Conservation (phyloP, 2,797 vertebrate genomes). For the Sebastes miniatus region DNA sequence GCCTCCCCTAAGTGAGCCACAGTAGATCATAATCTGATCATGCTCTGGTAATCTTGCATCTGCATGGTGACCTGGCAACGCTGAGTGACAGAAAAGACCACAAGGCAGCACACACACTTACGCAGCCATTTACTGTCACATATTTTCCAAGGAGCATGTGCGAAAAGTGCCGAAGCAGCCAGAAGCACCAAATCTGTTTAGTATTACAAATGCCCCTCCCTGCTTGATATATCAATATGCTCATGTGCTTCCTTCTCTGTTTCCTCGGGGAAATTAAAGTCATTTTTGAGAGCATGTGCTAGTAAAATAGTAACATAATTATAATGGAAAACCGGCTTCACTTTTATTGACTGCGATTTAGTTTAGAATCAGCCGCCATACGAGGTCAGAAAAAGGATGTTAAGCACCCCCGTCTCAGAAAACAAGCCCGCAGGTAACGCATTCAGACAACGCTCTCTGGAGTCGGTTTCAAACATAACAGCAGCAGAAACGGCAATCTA, state of each 20-base stretch:
- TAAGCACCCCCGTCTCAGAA: conserved; percentile 9
- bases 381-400: conserved; percentile 1
- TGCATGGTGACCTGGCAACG: conserved; percentile 55
- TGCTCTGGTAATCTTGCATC: conserved; percentile 50
- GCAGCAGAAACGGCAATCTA: conserved; percentile 33
- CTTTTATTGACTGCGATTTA: conserved; percentile 36
- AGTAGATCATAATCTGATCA: conserved; percentile 69
- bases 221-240: conserved; percentile 21
- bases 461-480: conserved; percentile 42
- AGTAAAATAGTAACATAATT: conserved; percentile 31
- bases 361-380: conserved; percentile 5
- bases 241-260: conserved; percentile 5
- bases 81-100: conserved; percentile 23
- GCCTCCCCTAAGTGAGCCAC: conserved; percentile 39
- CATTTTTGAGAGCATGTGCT: conserved; percentile 18
- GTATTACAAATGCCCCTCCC: conserved; percentile 4
- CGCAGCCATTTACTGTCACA: conserved; percentile 8
- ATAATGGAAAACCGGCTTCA: conserved; percentile 11
- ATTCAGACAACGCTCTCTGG: conserved; percentile 29
- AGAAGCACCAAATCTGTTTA: conserved; percentile 25
- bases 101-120: background rate
- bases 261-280: conserved; percentile 30
- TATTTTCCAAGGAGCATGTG: conserved; percentile 16
- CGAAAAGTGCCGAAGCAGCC: conserved; percentile 9
- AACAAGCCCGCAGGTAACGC: conserved; percentile 40